These are phyloP conservation scores for Agrilus cyanescens DNA, from an alignment of 2,888 invertebrate species.

Conservation along the genomic window DNA sequence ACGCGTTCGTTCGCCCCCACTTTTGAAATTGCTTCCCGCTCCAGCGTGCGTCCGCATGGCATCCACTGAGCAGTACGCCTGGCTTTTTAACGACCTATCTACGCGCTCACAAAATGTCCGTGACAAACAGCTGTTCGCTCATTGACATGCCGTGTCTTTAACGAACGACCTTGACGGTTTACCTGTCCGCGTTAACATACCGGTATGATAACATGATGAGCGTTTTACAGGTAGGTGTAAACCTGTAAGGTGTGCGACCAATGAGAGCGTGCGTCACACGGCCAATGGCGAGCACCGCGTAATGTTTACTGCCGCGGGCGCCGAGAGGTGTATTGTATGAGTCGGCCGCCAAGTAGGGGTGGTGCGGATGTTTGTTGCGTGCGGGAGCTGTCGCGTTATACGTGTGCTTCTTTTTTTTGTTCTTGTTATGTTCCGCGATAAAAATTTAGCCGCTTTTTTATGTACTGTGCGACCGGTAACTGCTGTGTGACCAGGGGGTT, in stretches of 20 bases:
- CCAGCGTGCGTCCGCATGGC: slow-evolving; percentile 15
- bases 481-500: slow-evolving; percentile 4
- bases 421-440: too few species aligned
- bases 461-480: neutral
- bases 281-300: slow-evolving; percentile 35
- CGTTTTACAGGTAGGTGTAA: slow-evolving; percentile 33
- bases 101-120: slow-evolving; percentile 23
- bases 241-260: slow-evolving; percentile 34
- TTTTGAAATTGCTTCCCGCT: slow-evolving; percentile 21
- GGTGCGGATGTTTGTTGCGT: slow-evolving; percentile 22
- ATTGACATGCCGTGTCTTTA: slow-evolving; percentile 2
- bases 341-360: slow-evolving; percentile 30
- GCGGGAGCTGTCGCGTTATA: slow-evolving; percentile 17
- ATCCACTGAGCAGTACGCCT: slow-evolving; percentile 20
- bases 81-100: slow-evolving; percentile 24
- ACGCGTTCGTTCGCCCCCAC: slow-evolving; percentile 11
- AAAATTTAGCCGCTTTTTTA: too few species aligned
- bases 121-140: slow-evolving; percentile 24
- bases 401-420: slow-evolving; percentile 12
- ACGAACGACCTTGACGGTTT: slow-evolving; percentile 12
- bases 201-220: slow-evolving; percentile 7
- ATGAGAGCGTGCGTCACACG: slow-evolving; percentile 28
- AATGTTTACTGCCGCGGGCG: slow-evolving; percentile 33
- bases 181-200: slow-evolving; percentile 8
- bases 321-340: slow-evolving; percentile 29